A percentile compares a stretch with the other conserved stretches of the same genome.
Conservation (phyloP, 37 sponge, comb jelly and placozoan species). For the Crambe crambe region DNA sequence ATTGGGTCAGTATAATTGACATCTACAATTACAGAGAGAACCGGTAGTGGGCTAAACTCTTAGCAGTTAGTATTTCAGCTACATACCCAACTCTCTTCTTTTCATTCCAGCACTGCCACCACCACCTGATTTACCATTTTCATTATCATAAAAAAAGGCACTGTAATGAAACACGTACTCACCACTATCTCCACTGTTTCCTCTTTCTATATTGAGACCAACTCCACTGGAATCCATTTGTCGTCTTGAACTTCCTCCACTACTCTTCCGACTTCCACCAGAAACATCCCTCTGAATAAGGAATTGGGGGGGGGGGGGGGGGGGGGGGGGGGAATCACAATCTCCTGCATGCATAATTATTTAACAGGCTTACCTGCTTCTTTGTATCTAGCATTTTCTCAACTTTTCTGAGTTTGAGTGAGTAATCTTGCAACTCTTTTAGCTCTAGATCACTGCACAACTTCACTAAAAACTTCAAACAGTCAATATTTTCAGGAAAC, state of each 20-base stretch:
- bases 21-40: slow-evolving; percentile 37
- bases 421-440: slow-evolving; percentile 89
- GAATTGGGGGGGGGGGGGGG: background rate
- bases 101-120: slow-evolving; percentile 11
- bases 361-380: slow-evolving; percentile 13
- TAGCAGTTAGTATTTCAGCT: background rate
- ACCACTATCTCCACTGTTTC: slow-evolving; percentile 35
- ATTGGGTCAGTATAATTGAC: slow-evolving; percentile 87
- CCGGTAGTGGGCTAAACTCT: background rate
- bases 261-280: slow-evolving; percentile 39
- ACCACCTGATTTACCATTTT: too few relatives aligned
- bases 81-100: slow-evolving; percentile 30
- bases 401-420: slow-evolving; percentile 80
- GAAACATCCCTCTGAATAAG: slow-evolving; percentile 27
- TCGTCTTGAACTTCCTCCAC: slow-evolving; percentile 16
- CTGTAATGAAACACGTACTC: too few relatives aligned
- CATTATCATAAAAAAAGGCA: too few relatives aligned
- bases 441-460: slow-evolving; percentile 89
- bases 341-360: background rate
- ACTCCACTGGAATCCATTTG: background rate
- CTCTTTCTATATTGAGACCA: too few relatives aligned
- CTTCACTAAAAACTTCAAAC: slow-evolving; percentile 90
- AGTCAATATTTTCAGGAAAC: slow-evolving; percentile 94
- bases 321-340: background rate
- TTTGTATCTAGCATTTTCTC: slow-evolving; percentile 74